Evolutionary conservation across 2,797 vertebrate species (phyloP), one percentile per base, ranked within the genome.

Genomic region (Mastacembelus armatus): DNA sequence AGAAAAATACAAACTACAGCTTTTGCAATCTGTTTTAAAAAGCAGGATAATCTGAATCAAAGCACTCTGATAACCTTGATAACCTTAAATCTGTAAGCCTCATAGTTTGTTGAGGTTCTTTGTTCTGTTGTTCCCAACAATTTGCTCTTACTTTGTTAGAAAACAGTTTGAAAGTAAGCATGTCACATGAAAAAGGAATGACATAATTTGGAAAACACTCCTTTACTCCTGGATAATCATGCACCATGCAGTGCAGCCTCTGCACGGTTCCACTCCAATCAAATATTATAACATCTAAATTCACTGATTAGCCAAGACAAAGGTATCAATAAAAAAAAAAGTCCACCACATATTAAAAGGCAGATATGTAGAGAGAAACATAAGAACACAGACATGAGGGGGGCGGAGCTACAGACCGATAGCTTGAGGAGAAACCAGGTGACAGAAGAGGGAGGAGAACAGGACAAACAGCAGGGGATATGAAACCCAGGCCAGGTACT

Each of bases 361-460:
- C 1, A 60, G 26, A 19, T 5, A 19, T 43, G 32, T 26, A 56
- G 42, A 62, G 30, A 62, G 1, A 39, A 22, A 3, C 4, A 19
- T 19, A 19, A 29, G 4, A 18, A 30, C 2, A 33, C 0, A 10
- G 10, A 24, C 10, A 19, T n/a, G 36, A 43, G 39, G 42, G 24
- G 42, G 58, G 18, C 49, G 21, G 22, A 1, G 19, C 43, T 78
- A 93, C 94, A 74, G 86, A 99, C 97, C 97, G 35, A 96, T 96
- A 49, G 97, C 96, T 85, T 99, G 96, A 4, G 97, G 97, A 71
- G 97, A 94, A 42, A 99, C 89, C 80, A 98, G 88, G 56, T 99
- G 96, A 90, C 97, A 98, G 89, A 98, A 97, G 67, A 95, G 70
- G 56, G 96, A 95, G 2, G 96, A 95, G 88, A 98, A 98, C 51